phyloP scores from a whole-genome alignment of 2,888 invertebrate genomes.

The Strigamia crassipes region DNA sequence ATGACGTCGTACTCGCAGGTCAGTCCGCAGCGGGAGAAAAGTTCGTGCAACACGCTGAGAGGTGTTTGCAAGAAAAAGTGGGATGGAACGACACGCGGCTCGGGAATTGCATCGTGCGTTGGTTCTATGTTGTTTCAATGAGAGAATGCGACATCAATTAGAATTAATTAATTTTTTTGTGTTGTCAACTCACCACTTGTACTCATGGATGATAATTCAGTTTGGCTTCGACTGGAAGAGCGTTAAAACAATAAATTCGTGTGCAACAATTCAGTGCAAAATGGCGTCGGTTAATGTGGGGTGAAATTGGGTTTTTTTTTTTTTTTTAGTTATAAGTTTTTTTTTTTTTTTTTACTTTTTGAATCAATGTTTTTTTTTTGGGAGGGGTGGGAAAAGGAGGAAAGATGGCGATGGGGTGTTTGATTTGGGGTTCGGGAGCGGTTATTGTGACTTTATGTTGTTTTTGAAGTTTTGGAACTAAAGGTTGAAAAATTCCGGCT shows the following conservation, averaged over 20 bases:
- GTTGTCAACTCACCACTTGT: neutral
- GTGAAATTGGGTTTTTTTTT: too few species aligned
- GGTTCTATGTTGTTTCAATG: neutral
- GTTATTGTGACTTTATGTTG: too few species aligned
- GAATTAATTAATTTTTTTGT: too few species aligned
- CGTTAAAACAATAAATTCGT: constrained; percentile 4
- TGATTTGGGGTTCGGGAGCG: too few species aligned
- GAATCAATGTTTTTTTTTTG: too few species aligned
- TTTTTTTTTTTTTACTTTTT: too few species aligned
- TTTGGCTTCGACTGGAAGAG: neutral
- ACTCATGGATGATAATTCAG: constrained; percentile 4
- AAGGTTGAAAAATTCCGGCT: too few species aligned
- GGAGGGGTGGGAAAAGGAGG: too few species aligned
- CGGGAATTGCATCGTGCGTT: neutral
- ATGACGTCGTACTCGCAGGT: neutral
- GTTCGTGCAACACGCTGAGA: neutral
- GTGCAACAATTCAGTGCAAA: neutral
- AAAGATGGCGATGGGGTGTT: too few species aligned
- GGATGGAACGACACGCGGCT: neutral
- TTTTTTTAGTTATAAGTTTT: too few species aligned
- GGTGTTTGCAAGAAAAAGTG: constrained; percentile 4
- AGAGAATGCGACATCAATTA: too few species aligned
- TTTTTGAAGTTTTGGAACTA: too few species aligned
- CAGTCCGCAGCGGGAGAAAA: neutral
- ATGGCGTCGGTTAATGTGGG: neutral